Conservation (phyloP, 2,113 vertebrate genomes). For the Colinus virginianus region DNA sequence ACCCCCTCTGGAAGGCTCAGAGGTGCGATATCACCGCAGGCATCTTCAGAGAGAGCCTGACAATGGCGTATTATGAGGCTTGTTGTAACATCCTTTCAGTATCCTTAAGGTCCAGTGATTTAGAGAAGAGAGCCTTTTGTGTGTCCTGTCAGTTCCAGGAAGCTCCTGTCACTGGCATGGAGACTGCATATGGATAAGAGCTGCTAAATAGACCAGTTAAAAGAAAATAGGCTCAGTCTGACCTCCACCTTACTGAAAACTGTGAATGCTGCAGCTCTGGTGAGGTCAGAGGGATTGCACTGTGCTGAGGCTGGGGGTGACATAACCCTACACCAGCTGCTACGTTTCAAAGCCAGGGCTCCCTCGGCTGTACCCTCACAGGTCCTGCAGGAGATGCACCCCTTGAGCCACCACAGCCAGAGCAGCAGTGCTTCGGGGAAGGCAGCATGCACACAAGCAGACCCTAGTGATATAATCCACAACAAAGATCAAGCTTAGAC, state of each 20-base stretch:
- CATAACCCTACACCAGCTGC: slow-evolving; percentile 18
- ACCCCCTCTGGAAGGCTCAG: slow-evolving; percentile 48
- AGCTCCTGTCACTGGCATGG: slow-evolving; percentile 66
- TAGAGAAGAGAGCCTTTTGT: slow-evolving; percentile 66
- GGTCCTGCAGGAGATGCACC: neutral
- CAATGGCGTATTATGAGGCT: slow-evolving; percentile 62
- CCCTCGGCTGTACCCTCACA: neutral
- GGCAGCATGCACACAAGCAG: neutral
- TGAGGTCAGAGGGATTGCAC: slow-evolving; percentile 49
- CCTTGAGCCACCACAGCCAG: neutral
- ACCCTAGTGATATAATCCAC: neutral
- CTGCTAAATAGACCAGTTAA: slow-evolving; percentile 61
- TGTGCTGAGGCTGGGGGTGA: neutral
- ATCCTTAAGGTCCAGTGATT: slow-evolving; percentile 69
- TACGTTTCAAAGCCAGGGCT: slow-evolving; percentile 42
- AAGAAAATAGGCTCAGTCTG: slow-evolving; percentile 47
- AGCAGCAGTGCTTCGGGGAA: neutral
- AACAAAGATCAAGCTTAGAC: rapidly evolving
- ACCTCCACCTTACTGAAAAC: slow-evolving; percentile 36
- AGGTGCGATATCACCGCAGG: slow-evolving; percentile 42
- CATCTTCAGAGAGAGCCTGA: slow-evolving; percentile 56
- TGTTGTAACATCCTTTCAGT: slow-evolving; percentile 68
- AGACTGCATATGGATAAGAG: slow-evolving; percentile 59
- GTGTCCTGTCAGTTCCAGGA: slow-evolving; percentile 65
- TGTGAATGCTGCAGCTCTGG: slow-evolving; percentile 32